Evolutionary conservation across 2,797 vertebrate genomes (phyloP), one percentile per base, ranked within the genome.

Genomic region (Basileuterus tristriatus): DNA sequence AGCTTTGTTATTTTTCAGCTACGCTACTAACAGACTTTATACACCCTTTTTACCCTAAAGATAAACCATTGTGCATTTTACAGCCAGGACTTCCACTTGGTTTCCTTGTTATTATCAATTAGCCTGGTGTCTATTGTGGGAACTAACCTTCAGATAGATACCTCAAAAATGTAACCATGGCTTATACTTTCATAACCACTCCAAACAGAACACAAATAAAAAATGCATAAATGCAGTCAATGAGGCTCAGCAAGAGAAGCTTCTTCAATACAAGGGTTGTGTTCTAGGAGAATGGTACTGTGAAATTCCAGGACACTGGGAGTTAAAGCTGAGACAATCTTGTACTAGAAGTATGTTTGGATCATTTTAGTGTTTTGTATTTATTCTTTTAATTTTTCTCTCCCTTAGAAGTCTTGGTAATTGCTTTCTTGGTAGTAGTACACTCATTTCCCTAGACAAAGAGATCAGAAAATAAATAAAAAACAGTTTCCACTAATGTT

Each of bases 341-440:
- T 34, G 11, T 53, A 49, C n/a, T 5, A 8, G 6, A 29, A 86
- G 18, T 37, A 55, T 70, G 20, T 77, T 67, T 68, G 34, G 19
- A 83, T 59, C 1, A 44, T 81, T 92, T 80, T 56, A 13, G 13
- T 71, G 23, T 30, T 87, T 89, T 87, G 29, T 85, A 94, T 92
- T 94, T 94, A 81, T 92, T 93, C 58, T 94, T 96, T 95, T 96
- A 92, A 93, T 94, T 91, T 93, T 89, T 27, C 1, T 83, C 83
- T 91, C 59, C 20, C 62, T 94, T 71, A 94, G 92, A 83, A 89
- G 82, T 92, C 64, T 79, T 80, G 23, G 19, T 91, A 96, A 95
- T 81, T 94, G 62, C 50, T 81, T 95, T 91, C 58, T 43, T 81
- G 27, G 29, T 88, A 93, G 83, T 91, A 89, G 91, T 83, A 65